Percentiles rank a stretch among this genome's conserved stretches.
These are phyloP conservation scores for Andrena cerasifolii DNA, from an alignment of 1,140 invertebrate species.

Conservation along the genomic window DNA sequence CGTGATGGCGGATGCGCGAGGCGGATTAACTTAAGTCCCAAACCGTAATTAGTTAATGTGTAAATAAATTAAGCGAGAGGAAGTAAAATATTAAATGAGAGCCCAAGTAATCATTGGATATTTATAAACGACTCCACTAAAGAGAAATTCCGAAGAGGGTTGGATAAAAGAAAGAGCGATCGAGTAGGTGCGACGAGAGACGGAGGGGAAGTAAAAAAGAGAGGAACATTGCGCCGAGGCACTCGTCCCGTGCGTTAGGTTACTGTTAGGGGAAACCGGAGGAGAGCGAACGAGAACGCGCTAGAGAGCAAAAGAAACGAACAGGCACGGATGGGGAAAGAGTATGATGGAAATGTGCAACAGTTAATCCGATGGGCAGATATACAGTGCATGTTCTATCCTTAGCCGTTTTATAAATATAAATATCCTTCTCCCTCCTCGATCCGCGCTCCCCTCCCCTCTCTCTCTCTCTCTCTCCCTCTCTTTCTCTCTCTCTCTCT, in stretches of 20 bases:
- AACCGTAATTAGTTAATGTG: conserved; percentile 80
- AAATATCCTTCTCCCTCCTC: conserved; percentile 71
- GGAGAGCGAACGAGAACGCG: conserved; percentile 12
- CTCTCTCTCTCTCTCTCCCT: conserved; percentile 5
- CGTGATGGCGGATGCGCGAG: conserved; percentile 71
- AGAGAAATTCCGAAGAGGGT: conserved; percentile 55
- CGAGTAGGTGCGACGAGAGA: conserved; percentile 63
- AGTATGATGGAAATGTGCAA: conserved; percentile 47
- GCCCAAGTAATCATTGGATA: conserved; percentile 79
- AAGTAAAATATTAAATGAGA: conserved; percentile 78
- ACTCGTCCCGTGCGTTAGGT: conserved; percentile 36
- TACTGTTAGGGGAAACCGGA: conserved; percentile 24
- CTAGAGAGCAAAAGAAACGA: conserved; percentile 35
- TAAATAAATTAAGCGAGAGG: conserved; percentile 80
- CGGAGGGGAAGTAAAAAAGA: conserved; percentile 19
- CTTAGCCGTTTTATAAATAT: conserved; percentile 78
- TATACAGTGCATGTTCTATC: conserved; percentile 80
- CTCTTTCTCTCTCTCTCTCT: neutral
- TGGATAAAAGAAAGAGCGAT: neutral
- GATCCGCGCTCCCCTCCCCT: conserved; percentile 20
- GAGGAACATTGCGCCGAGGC: conserved; percentile 8
- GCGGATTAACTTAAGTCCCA: conserved; percentile 78
- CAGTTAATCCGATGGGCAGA: conserved; percentile 68
- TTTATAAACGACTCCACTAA: conserved; percentile 77
- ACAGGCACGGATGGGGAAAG: conserved; percentile 58